A percentile compares a stretch with the other conserved stretches of the same genome.
These are phyloP conservation scores for Avahi laniger DNA, from an alignment of 2,797 vertebrate species.

Conservation along the genomic window DNA sequence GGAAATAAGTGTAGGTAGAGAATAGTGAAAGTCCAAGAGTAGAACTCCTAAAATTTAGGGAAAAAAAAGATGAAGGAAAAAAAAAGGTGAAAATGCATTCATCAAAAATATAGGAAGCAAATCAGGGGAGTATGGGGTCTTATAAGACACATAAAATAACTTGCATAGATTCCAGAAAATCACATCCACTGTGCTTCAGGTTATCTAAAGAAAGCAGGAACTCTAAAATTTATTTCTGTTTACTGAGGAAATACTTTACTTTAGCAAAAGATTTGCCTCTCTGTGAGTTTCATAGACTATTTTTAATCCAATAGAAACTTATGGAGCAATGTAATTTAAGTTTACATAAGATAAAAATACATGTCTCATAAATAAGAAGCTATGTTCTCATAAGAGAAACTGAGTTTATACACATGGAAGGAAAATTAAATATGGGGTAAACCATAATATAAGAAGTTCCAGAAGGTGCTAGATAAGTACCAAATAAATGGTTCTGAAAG, in stretches of 20 bases:
- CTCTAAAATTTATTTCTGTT: conserved; percentile 11
- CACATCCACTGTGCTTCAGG: neutral
- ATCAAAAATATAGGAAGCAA: neutral
- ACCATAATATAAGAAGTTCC: neutral
- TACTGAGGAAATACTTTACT: neutral
- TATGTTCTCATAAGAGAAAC: conserved; percentile 19
- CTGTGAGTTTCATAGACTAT: neutral
- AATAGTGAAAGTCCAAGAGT: neutral
- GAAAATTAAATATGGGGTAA: conserved; percentile 24
- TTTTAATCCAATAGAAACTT: conserved; percentile 48
- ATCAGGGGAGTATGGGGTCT: neutral
- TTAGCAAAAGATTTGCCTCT: neutral
- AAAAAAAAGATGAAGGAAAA: neutral
- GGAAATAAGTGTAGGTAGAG: neutral
- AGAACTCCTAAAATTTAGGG: neutral
- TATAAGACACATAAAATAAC: neutral
- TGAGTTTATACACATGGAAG: neutral
- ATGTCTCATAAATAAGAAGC: neutral
- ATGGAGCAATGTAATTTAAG: neutral
- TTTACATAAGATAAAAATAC: conserved; percentile 38
- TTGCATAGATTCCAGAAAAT: neutral
- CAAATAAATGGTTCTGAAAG: conserved; percentile 12
- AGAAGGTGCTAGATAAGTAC: neutral
- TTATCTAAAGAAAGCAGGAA: neutral
- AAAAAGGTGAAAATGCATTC: neutral